Base-by-base conservation (phyloP, 2,113 vertebrate genomes). In the Pterocles gutturalis region DNA sequence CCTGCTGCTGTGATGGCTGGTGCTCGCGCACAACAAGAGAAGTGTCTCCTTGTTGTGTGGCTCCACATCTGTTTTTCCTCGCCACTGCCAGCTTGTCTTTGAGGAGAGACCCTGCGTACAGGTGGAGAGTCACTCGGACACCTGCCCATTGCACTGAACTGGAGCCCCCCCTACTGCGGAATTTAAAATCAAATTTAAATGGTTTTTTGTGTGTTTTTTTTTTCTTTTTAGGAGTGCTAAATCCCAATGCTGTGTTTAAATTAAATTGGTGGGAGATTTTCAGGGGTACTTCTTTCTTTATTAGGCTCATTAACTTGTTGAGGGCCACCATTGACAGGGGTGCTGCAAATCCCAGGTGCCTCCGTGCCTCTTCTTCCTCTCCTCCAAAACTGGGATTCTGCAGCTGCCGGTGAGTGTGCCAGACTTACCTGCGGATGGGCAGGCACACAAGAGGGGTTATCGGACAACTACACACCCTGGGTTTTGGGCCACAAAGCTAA, bases 151-250 rank as follows among this genome's bases (percentile, higher is more conserved):
- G 51, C 28, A 5, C 33, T 62, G 20, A 82, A 11, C 26, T 18
- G 34, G 26, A 84, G 57, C n/a, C 12, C 2, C 0, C 0, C 0
- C 55, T 67, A 15, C 26, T 1, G 0, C 0, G 1, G 55, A 18
- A 41, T 78, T 72, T 70, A 54, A 93, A 89, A 78, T 38, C 8
- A 7, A n/a, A 87, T 51, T 84, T 38, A 46, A 60, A 45, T 55
- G 21, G 0, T 0, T 0, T 65, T 69, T 75, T n/a, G 9, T 57
- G 66, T 73, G 22, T 3, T 79, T 86, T 71, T 84, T 79, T 86
- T 71, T 84, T 4, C 5, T 60, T 82, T 78, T 80, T 38, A 57
- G 33, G 55, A 54, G 55, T 38, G 66, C n/a, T 36, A 75, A 62
- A 67, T 90, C 24, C 46, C 51, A 36, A 3, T 58, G 17, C 17